Evolutionary conservation across 2,888 invertebrate genomes (phyloP).

Genomic region (Dexiosoma caninum): DNA sequence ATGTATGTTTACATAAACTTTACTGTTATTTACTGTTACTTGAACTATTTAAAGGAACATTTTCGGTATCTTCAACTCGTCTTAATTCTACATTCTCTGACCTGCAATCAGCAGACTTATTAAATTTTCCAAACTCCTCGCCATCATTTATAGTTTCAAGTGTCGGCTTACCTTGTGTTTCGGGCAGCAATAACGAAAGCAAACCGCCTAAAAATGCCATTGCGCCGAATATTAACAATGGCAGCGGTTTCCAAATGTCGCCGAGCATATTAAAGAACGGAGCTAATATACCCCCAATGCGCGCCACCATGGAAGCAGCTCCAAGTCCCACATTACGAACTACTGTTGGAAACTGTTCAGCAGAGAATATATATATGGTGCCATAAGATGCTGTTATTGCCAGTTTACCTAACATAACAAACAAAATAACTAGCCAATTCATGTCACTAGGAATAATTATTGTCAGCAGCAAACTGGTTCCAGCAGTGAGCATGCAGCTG

Average conservation of each 20-base stretch:
- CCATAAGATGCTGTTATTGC: conserved; percentile 86
- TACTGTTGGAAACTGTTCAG: conserved; percentile 87
- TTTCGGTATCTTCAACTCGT: conserved; percentile 61
- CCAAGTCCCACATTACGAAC: conserved; percentile 92
- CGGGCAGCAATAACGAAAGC: conserved; percentile 86
- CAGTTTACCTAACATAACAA: conserved; percentile 85
- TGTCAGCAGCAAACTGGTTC: conserved; percentile 80
- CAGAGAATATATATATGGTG: conserved; percentile 85
- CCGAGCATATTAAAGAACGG: conserved; percentile 88
- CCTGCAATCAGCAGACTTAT: conserved; percentile 55
- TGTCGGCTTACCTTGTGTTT: conserved; percentile 86
- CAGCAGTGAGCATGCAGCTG: conserved; percentile 83
- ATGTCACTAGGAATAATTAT: conserved; percentile 80
- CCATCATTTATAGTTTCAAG: conserved; percentile 90
- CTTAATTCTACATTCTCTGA: conserved; percentile 67
- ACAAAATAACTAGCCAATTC: conserved; percentile 80
- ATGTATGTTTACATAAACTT: no score
- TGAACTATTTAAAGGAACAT: conserved; percentile 67
- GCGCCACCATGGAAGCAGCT: conserved; percentile 90
- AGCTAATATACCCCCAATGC: conserved; percentile 83
- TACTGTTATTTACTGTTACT: background rate
- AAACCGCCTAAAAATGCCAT: conserved; percentile 85
- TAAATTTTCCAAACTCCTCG: conserved; percentile 81
- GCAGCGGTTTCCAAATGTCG: conserved; percentile 81
- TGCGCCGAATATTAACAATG: conserved; percentile 85